These are phyloP conservation scores for Syngnathoides biaculeatus DNA, from an alignment of 2,113 vertebrate genomes.

Conservation along the genomic window DNA sequence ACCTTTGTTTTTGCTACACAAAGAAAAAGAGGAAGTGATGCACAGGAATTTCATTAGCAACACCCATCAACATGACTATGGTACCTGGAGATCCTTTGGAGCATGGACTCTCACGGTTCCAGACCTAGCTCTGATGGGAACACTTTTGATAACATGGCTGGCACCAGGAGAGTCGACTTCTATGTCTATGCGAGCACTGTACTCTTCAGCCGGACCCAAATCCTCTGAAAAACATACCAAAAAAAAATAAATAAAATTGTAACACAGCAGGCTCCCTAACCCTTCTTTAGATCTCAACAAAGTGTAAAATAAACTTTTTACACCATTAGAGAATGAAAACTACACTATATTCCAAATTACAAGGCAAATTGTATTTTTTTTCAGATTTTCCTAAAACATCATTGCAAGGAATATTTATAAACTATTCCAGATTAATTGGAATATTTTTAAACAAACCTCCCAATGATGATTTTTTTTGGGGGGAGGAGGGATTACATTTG, in stretches of 20 bases:
- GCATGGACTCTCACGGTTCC: conserved; percentile 88
- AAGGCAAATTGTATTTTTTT: too few species aligned
- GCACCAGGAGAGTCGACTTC: conserved; percentile 90
- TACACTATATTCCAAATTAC: too few species aligned
- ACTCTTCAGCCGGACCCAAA: conserved; percentile 82
- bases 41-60: neutral
- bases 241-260: too few species aligned
- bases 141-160: conserved; percentile 79
- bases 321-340: too few species aligned
- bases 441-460: too few species aligned
- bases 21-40: neutral
- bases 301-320: too few species aligned
- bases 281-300: neutral
- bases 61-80: conserved; percentile 3
- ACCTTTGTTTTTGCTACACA: neutral
- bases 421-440: too few species aligned
- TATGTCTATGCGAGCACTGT: conserved; percentile 83
- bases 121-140: conserved; percentile 81
- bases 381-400: too few species aligned
- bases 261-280: neutral
- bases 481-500: too few species aligned
- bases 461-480: too few species aligned
- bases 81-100: conserved; percentile 87
- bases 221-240: conserved; percentile 63
- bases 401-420: too few species aligned